These are phyloP conservation scores for Meghimatium bilineatum DNA, from an alignment of 2,888 invertebrate species.

Conservation along the genomic window DNA sequence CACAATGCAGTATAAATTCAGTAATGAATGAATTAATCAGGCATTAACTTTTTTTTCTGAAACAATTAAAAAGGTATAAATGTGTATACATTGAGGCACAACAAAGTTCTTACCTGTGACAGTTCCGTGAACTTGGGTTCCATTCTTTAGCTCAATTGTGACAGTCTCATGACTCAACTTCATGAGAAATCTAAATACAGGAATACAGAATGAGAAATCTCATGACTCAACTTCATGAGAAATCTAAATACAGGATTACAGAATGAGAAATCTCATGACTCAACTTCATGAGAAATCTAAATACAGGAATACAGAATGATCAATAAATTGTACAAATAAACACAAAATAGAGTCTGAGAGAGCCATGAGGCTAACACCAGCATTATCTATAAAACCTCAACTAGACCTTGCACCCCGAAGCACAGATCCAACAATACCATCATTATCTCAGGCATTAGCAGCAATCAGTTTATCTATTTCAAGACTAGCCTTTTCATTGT, in stretches of 20 bases:
- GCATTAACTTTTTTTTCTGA: too few species aligned
- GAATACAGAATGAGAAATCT: conserved; percentile 81
- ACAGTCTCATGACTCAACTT: conserved; percentile 99
- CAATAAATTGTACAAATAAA: conserved; percentile 78
- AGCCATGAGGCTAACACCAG: too few species aligned
- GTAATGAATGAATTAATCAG: too few species aligned
- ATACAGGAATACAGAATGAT: background rate
- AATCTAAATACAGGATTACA: conserved; percentile 81
- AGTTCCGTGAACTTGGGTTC: conserved; percentile 97
- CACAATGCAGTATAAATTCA: too few species aligned
- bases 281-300: conserved; percentile 97
- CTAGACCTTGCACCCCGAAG: too few species aligned
- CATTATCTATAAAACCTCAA: too few species aligned
- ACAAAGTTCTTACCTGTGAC: conserved; percentile 83
- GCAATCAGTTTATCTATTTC: too few species aligned
- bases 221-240: conserved; percentile 99
- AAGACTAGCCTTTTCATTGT: too few species aligned
- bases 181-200: conserved; percentile 90
- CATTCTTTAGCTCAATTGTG: conserved; percentile 98
- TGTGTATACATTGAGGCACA: background rate
- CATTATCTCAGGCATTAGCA: too few species aligned
- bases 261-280: conserved; percentile 90
- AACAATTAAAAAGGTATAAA: too few species aligned
- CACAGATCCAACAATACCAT: too few species aligned
- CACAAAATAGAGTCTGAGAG: too few species aligned